phyloP scores from a whole-genome alignment of 92 coral and sea anemone genomes.

The Pocillopora grandis region DNA sequence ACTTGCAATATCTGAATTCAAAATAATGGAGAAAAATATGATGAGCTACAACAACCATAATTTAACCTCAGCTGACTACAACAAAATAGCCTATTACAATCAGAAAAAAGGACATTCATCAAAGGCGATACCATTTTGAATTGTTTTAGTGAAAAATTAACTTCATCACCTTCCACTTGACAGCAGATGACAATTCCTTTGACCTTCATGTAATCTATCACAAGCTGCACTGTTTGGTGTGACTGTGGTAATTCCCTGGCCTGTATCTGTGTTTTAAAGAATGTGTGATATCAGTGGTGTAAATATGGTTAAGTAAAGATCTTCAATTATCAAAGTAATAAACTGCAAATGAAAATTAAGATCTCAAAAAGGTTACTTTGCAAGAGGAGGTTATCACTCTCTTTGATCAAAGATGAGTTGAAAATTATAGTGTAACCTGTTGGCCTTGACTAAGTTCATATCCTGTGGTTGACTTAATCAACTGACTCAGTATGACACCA shows the following conservation, averaged over 20 bases:
- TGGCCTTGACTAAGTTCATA: slow-evolving; percentile 1
- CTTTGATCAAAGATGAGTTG: neutral
- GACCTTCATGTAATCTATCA: slow-evolving; percentile 66
- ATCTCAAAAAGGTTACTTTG: too few species aligned
- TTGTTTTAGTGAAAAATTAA: neutral
- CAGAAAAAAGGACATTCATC: too few species aligned
- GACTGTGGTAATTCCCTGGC: slow-evolving; percentile 25
- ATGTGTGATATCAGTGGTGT: too few species aligned
- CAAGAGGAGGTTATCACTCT: too few species aligned
- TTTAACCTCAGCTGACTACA: too few species aligned
- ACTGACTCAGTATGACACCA: slow-evolving; percentile 62
- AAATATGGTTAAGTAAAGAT: too few species aligned
- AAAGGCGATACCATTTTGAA: too few species aligned
- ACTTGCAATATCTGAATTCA: slow-evolving; percentile 56
- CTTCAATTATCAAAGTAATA: too few species aligned
- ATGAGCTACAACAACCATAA: too few species aligned
- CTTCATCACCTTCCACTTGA: slow-evolving; percentile 59
- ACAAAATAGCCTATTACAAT: too few species aligned
- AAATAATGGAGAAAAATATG: neutral
- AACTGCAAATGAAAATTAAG: too few species aligned
- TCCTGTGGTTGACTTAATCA: slow-evolving; percentile 67
- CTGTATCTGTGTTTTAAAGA: neutral
- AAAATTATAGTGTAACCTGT: slow-evolving; percentile 1
- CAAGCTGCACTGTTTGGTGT: slow-evolving; percentile 40
- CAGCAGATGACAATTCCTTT: slow-evolving; percentile 70